Evolutionary conservation across 2,113 vertebrate genomes (phyloP).

Genomic region (Tursiops truncatus): DNA sequence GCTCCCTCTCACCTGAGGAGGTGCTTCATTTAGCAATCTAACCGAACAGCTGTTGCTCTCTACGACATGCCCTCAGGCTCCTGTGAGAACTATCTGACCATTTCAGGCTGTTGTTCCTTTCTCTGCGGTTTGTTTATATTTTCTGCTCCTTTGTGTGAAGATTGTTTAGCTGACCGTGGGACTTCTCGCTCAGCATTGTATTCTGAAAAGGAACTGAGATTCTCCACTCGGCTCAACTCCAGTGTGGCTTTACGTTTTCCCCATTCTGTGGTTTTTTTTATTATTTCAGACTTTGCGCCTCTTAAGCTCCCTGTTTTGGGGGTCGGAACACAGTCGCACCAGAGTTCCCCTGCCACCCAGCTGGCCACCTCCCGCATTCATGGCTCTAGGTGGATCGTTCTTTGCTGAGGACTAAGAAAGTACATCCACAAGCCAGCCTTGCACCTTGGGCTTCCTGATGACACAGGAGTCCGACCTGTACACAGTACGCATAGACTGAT

Average conservation of each 20-base stretch:
- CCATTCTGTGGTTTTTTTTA: constrained; percentile 43
- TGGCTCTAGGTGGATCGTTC: neutral
- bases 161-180: constrained; percentile 65
- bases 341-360: neutral
- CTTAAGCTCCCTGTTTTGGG: neutral
- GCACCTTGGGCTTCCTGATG: neutral
- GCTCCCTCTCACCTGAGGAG: neutral
- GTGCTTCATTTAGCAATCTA: neutral
- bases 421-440: neutral
- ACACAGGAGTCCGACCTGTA: neutral
- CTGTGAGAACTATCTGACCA: neutral
- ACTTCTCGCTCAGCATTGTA: constrained; percentile 71
- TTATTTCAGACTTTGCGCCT: constrained; percentile 59
- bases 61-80: neutral
- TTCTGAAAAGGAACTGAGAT: constrained; percentile 70
- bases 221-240: constrained; percentile 61
- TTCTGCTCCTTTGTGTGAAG: constrained; percentile 59
- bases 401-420: neutral
- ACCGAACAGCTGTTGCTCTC: neutral
- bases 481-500: neutral
- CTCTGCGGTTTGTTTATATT: constrained; percentile 54
- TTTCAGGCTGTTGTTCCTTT: constrained; percentile 9
- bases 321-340: neutral
- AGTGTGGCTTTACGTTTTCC: constrained; percentile 50
- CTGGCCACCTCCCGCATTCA: neutral